Evolutionary conservation across 2,888 invertebrate species (phyloP).

Genomic region (Smittia sp.): DNA sequence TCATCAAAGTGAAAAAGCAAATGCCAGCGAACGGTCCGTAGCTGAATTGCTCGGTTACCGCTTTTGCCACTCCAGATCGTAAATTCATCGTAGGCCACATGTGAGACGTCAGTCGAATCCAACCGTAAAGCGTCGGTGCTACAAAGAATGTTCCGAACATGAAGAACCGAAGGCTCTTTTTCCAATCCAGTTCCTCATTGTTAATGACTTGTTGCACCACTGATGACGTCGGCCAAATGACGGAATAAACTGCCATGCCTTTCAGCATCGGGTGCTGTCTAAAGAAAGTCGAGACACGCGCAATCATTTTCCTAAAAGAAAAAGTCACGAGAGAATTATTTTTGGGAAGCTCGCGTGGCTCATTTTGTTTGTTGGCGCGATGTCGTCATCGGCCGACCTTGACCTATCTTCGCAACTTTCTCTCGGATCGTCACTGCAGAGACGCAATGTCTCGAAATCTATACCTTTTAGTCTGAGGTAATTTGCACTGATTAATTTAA

Average conservation of each 20-base stretch:
- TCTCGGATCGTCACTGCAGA: no score
- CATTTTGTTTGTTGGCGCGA: background rate
- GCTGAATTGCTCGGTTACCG: slow-evolving; percentile 69
- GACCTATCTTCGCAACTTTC: slow-evolving; percentile 10
- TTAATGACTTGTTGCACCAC: slow-evolving; percentile 69
- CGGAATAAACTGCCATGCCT: slow-evolving; percentile 69
- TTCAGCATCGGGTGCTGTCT: slow-evolving; percentile 44
- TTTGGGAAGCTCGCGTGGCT: background rate
- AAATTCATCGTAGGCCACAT: slow-evolving; percentile 73
- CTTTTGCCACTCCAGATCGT: slow-evolving; percentile 63
- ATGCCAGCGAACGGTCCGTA: slow-evolving; percentile 75
- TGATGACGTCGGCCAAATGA: slow-evolving; percentile 72
- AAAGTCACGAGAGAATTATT: no score
- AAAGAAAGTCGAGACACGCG: slow-evolving; percentile 30
- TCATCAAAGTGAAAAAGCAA: slow-evolving; percentile 75
- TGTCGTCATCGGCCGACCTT: background rate
- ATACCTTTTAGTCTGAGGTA: no score
- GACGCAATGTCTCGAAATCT: no score
- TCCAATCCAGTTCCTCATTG: slow-evolving; percentile 66
- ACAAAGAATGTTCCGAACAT: slow-evolving; percentile 78
- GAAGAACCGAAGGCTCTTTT: slow-evolving; percentile 68
- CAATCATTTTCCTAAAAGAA: slow-evolving; percentile 26
- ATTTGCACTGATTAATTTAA: no score
- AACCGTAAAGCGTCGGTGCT: slow-evolving; percentile 76
- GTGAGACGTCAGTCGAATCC: slow-evolving; percentile 70